These are phyloP conservation scores for Acanthosepion lycidas DNA, from an alignment of 2,888 invertebrate species.

Conservation along the genomic window DNA sequence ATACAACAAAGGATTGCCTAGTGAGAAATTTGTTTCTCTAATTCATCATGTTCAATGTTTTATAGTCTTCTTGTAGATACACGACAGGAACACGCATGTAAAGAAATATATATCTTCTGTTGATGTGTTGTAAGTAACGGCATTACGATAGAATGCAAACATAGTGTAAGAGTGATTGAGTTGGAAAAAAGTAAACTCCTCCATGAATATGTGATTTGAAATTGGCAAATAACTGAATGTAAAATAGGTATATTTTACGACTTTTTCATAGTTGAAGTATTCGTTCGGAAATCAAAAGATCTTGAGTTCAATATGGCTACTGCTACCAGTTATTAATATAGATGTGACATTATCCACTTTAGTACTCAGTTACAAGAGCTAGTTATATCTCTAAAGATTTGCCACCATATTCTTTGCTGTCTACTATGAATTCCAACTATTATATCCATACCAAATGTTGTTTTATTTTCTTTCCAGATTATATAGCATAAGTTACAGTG, in stretches of 20 bases:
- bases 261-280: neutral
- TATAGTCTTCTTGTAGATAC: neutral
- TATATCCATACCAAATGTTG: too few relatives aligned
- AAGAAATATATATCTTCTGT: neutral
- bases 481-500: too few relatives aligned
- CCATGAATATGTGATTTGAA: neutral
- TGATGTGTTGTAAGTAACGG: neutral
- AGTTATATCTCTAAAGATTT: too few relatives aligned
- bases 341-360: too few relatives aligned
- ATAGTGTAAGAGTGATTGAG: neutral
- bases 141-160: neutral
- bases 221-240: neutral
- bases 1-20: neutral
- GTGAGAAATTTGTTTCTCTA: neutral
- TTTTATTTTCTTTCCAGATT: too few relatives aligned
- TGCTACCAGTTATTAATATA: too few relatives aligned
- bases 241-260: neutral
- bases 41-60: neutral
- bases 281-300: too few relatives aligned
- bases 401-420: too few relatives aligned
- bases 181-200: neutral
- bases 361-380: too few relatives aligned
- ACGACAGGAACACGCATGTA: neutral
- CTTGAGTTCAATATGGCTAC: too few relatives aligned
- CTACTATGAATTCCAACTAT: too few relatives aligned